A percentile compares a stretch with the other conserved stretches of the same genome.
phyloP scores from a whole-genome alignment of 1,140 invertebrate genomes.

The Cyclargus thomasi region DNA sequence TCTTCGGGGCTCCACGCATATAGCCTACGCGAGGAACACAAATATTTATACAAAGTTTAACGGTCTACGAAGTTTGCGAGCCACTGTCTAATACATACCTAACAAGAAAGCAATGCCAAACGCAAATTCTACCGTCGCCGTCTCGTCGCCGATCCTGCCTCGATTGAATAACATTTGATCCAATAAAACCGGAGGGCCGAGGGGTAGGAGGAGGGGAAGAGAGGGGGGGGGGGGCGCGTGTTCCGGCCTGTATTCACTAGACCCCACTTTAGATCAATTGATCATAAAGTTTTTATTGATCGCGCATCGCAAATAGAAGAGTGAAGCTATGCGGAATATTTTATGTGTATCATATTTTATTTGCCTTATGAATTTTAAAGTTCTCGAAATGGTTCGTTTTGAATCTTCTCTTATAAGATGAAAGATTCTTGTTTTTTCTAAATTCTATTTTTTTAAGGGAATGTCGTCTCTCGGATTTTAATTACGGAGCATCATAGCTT shows the following conservation, averaged over 20 bases:
- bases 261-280: slow-evolving; percentile 47
- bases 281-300: slow-evolving; percentile 13
- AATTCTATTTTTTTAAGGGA: no score
- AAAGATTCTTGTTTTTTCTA: no score
- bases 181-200: slow-evolving; percentile 63
- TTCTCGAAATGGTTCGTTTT: no score
- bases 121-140: slow-evolving; percentile 64
- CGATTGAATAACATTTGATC: slow-evolving; percentile 70
- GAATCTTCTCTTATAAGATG: no score
- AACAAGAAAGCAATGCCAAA: slow-evolving; percentile 62
- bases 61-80: background rate
- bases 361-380: no score
- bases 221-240: slow-evolving; percentile 55
- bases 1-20: no score
- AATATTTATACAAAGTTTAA: background rate
- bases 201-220: slow-evolving; percentile 32
- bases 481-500: no score
- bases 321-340: no score
- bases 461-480: no score
- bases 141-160: slow-evolving; percentile 59
- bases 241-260: slow-evolving; percentile 34
- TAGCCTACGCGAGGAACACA: no score
- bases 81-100: slow-evolving; percentile 14
- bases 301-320: background rate
- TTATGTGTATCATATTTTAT: slow-evolving; percentile 12